A percentile compares a stretch with the other conserved stretches of the same genome.
Evolutionary conservation across 2,797 vertebrate species (phyloP).

Genomic region (Acanthurus tractus): DNA sequence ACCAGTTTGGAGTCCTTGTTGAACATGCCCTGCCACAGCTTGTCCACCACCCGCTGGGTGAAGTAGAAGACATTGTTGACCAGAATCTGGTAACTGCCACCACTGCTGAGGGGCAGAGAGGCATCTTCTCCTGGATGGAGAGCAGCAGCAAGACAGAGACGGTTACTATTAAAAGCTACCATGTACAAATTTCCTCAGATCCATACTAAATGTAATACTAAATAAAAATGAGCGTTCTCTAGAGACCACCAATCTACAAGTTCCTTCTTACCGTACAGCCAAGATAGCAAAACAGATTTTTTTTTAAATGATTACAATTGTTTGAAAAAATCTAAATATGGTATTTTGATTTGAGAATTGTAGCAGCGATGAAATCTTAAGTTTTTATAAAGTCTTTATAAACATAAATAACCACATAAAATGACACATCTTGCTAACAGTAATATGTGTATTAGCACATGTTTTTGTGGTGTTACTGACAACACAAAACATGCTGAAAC

Average conservation of each 20-base stretch:
- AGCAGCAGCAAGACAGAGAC: neutral
- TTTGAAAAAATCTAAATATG: too few species aligned
- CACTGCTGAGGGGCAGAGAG: conserved; percentile 94
- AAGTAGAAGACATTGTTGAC: conserved; percentile 99
- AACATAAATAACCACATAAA: neutral
- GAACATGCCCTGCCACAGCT: conserved; percentile 99
- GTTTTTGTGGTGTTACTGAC: neutral
- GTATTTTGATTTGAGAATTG: too few species aligned
- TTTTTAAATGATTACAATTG: neutral
- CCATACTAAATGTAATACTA: too few species aligned
- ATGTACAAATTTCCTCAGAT: neutral
- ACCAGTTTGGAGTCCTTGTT: conserved; percentile 99
- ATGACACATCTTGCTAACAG: neutral
- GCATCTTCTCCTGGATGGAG: conserved; percentile 92
- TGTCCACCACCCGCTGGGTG: conserved; percentile 97
- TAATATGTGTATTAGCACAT: neutral
- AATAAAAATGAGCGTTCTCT: neutral
- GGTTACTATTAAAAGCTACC: neutral
- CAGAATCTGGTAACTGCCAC: conserved; percentile 96
- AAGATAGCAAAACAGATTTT: neutral
- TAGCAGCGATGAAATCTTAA: too few species aligned
- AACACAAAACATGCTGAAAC: neutral
- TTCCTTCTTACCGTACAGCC: neutral
- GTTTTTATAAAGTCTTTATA: too few species aligned
- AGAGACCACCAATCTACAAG: too few species aligned